Percentiles rank a stretch among this genome's conserved stretches.
Evolutionary conservation across 2,888 invertebrate species (phyloP).

Genomic region (Emmelina monodactyla): DNA sequence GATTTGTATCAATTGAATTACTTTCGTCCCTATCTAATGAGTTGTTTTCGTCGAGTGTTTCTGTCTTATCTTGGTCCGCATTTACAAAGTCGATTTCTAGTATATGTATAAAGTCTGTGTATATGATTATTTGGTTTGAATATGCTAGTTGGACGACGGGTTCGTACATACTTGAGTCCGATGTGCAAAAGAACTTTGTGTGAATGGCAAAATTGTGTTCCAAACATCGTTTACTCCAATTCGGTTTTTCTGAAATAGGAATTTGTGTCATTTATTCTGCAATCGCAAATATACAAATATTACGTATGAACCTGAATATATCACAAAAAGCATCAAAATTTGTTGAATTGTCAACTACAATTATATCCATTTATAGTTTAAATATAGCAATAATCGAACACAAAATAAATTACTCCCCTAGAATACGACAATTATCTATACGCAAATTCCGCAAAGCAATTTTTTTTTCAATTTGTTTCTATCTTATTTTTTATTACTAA

Average conservation of each 20-base stretch:
- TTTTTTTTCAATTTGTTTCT: no score
- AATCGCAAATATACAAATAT: neutral
- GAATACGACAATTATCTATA: no score
- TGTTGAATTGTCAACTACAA: no score
- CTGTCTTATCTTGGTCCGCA: slow-evolving; percentile 39
- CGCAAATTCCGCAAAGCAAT: no score
- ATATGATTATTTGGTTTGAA: slow-evolving; percentile 79
- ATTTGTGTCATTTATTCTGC: neutral
- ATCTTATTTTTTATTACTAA: no score
- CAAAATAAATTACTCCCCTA: no score
- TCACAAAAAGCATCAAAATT: neutral
- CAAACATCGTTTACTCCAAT: slow-evolving; percentile 77
- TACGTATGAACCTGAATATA: neutral
- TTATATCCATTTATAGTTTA: no score
- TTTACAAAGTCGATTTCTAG: slow-evolving; percentile 69
- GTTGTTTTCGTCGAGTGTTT: slow-evolving; percentile 36
- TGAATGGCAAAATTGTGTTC: slow-evolving; percentile 92
- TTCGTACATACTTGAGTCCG: slow-evolving; percentile 81
- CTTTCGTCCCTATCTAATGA: slow-evolving; percentile 41
- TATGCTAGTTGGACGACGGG: slow-evolving; percentile 74
- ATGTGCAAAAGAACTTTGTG: slow-evolving; percentile 89
- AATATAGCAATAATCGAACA: no score
- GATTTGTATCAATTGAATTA: slow-evolving; percentile 39
- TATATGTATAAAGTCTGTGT: slow-evolving; percentile 87
- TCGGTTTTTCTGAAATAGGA: slow-evolving; percentile 47